Percentiles rank a stretch among this genome's conserved stretches.
Conservation (phyloP, 2,888 invertebrate species). For the Calliopum simillimum region DNA sequence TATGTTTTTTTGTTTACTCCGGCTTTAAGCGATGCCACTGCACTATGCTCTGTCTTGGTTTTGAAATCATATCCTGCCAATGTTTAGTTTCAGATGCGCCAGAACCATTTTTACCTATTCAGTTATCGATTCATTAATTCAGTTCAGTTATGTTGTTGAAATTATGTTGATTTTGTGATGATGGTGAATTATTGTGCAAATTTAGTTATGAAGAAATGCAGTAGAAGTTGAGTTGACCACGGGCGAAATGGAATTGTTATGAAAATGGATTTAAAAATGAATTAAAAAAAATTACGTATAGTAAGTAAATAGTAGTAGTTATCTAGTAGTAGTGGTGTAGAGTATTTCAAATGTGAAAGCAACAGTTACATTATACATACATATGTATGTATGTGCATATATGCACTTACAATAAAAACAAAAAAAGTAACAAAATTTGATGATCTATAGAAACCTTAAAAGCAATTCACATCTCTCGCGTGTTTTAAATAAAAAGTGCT, state of each 20-base stretch:
- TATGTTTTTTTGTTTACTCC: slow-evolving; percentile 72
- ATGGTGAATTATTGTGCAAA: background rate
- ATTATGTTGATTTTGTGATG: background rate
- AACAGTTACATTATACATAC: slow-evolving; percentile 2
- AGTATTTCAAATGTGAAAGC: background rate
- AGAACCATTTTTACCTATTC: slow-evolving; percentile 87
- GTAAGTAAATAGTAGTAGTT: background rate
- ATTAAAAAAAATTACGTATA: background rate
- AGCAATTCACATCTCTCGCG: too few species aligned
- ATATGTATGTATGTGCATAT: background rate
- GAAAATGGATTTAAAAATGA: slow-evolving; percentile 5
- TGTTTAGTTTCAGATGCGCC: slow-evolving; percentile 97
- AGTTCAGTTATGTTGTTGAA: background rate
- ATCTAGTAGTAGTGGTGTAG: too few species aligned
- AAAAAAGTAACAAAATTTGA: too few species aligned
- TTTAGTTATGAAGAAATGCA: too few species aligned
- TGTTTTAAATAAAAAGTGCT: too few species aligned
- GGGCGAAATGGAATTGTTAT: background rate
- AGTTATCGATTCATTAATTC: background rate
- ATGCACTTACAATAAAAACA: too few species aligned
- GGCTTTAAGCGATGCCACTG: slow-evolving; percentile 98
- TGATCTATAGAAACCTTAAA: too few species aligned
- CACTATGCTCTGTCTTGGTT: slow-evolving; percentile 94
- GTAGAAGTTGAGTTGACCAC: background rate
- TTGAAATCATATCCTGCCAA: slow-evolving; percentile 99